Percentiles rank a stretch among this genome's conserved stretches.
Evolutionary conservation across 2,888 invertebrate species (phyloP).

Genomic region (Spialia ferax): DNA sequence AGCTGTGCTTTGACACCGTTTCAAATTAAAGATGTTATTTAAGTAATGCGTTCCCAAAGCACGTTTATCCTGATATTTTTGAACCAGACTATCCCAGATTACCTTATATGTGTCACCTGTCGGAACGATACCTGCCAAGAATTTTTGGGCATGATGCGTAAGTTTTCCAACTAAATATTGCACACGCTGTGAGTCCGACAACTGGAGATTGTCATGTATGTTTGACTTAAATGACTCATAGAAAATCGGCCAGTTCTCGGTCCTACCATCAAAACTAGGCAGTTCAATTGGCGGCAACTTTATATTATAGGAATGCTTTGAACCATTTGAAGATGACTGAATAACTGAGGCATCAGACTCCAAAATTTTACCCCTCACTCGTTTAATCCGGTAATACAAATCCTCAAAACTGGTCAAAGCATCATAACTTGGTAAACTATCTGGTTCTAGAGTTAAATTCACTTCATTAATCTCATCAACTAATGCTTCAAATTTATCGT

Average conservation of each 20-base stretch:
- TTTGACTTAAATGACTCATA: neutral
- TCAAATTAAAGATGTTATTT: neutral
- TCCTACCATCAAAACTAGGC: neutral
- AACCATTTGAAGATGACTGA: neutral
- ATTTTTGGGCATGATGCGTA: neutral
- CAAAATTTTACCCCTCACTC: neutral
- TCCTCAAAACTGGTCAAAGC: neutral
- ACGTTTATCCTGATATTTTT: neutral
- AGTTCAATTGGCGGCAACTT: neutral
- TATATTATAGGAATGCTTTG: too few relatives aligned
- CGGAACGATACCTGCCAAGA: neutral
- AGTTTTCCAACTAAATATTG: neutral
- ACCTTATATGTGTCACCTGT: neutral
- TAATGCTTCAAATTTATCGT: neutral
- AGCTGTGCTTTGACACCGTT: neutral
- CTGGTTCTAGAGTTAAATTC: neutral
- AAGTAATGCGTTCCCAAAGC: neutral
- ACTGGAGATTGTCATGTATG: neutral
- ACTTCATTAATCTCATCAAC: neutral
- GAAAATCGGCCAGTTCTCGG: neutral
- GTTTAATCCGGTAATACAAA: neutral
- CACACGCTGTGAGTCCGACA: constrained; percentile 4
- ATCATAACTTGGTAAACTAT: neutral
- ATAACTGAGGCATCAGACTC: too few relatives aligned
- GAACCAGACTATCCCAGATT: neutral